These are phyloP conservation scores for Malurus melanocephalus DNA, from an alignment of 2,113 vertebrate genomes.

Conservation along the genomic window DNA sequence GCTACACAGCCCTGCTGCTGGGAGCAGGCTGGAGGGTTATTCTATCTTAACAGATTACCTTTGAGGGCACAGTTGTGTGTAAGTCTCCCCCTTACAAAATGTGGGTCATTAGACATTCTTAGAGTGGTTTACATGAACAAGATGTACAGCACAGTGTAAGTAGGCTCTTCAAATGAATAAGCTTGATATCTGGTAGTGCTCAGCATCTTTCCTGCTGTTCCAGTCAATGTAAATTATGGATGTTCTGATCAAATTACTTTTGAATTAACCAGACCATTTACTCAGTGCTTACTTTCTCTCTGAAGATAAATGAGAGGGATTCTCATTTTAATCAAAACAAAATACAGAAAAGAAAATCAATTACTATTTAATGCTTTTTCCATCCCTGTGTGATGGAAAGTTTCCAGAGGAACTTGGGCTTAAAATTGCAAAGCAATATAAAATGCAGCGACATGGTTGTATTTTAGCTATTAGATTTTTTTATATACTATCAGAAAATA, in stretches of 20 bases:
- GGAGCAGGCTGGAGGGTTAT: background rate
- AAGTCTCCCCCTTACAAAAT: background rate
- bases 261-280: slow-evolving; percentile 42
- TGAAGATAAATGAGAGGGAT: slow-evolving; percentile 36
- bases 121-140: background rate
- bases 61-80: background rate
- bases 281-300: slow-evolving; percentile 26
- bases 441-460: background rate
- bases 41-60: background rate
- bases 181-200: background rate
- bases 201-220: slow-evolving; percentile 16
- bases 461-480: background rate
- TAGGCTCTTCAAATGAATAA: background rate
- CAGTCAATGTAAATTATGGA: slow-evolving; percentile 40
- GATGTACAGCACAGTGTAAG: background rate
- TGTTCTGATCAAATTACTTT: slow-evolving; percentile 46
- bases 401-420: slow-evolving; percentile 13
- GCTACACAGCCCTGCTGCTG: background rate
- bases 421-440: background rate
- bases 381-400: background rate
- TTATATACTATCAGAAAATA: background rate
- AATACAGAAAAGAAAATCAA: slow-evolving; percentile 43
- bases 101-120: background rate
- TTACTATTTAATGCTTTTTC: slow-evolving; percentile 41
- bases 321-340: slow-evolving; percentile 48